Evolutionary conservation across 2,797 vertebrate species (phyloP).

Genomic region (Enteromius thamalakanensis): DNA sequence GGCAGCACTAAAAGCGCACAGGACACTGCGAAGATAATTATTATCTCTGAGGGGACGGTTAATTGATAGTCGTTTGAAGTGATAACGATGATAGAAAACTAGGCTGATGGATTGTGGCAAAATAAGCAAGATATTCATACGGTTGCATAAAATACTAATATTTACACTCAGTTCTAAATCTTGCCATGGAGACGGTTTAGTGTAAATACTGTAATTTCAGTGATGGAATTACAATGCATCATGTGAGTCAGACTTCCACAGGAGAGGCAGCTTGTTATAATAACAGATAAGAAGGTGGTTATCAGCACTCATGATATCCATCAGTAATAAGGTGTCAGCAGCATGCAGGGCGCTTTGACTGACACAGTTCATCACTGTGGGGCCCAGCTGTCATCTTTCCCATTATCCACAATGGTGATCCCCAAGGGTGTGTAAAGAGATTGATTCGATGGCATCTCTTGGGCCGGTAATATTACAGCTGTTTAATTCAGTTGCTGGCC

Average conservation of each 20-base stretch:
- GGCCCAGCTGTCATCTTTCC: conserved; percentile 43
- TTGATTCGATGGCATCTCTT: conserved; percentile 52
- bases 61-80: conserved; percentile 74
- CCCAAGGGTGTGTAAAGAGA: conserved; percentile 55
- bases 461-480: conserved; percentile 47
- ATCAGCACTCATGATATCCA: conserved; percentile 39
- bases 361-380: conserved; percentile 44
- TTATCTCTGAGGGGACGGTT: conserved; percentile 72
- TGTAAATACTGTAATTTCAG: conserved; percentile 39
- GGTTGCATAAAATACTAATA: conserved; percentile 22
- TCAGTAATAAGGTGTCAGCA: conserved; percentile 49
- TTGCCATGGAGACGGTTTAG: conserved; percentile 55
- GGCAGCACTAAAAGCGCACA: conserved; percentile 74
- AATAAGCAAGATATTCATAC: conserved; percentile 34
- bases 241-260: conserved; percentile 11
- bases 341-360: conserved; percentile 6
- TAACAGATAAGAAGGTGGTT: conserved; percentile 37
- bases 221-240: conserved; percentile 27
- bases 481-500: conserved; percentile 50
- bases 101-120: conserved; percentile 58
- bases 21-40: conserved; percentile 80
- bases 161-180: conserved; percentile 30
- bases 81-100: conserved; percentile 72
- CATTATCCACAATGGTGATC: conserved; percentile 23
- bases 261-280: conserved; percentile 26